Evolutionary conservation across 2,888 invertebrate species (phyloP).

Genomic region (Eupithecia vulgata): DNA sequence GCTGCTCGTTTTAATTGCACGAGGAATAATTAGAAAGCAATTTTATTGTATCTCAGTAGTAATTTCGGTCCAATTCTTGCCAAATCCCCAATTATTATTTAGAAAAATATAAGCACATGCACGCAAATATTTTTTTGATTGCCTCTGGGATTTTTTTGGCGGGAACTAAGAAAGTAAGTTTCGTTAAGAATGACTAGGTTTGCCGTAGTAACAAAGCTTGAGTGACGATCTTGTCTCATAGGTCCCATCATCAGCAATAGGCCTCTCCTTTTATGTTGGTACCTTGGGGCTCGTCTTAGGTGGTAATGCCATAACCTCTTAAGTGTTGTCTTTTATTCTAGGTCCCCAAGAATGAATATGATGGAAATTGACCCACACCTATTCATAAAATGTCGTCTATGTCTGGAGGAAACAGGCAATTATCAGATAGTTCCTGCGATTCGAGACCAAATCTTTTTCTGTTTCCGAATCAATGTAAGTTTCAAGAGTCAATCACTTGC

Average conservation of each 20-base stretch:
- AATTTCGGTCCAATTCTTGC: not conserved
- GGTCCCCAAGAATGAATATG: slow-evolving; percentile 53
- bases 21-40: not conserved
- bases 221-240: not conserved
- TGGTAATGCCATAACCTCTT: not conserved
- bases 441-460: slow-evolving; percentile 69
- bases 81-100: not conserved
- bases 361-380: slow-evolving; percentile 69
- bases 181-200: no score
- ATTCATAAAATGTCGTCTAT: slow-evolving; percentile 73
- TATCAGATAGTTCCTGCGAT: slow-evolving; percentile 73
- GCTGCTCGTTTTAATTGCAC: not conserved
- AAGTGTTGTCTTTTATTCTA: slow-evolving; percentile 26
- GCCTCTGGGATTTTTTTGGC: not conserved
- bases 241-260: not conserved
- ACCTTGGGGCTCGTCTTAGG: not conserved
- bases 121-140: not conserved
- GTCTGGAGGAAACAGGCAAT: slow-evolving; percentile 68
- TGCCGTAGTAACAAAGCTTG: no score
- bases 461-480: slow-evolving; percentile 75
- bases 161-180: not conserved
- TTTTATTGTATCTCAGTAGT: no score
- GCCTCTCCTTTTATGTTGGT: not conserved
- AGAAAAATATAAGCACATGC: not conserved
- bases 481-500: not conserved